Base-by-base conservation (phyloP, 2,797 vertebrate genomes). In the Gymnocypris eckloni region DNA sequence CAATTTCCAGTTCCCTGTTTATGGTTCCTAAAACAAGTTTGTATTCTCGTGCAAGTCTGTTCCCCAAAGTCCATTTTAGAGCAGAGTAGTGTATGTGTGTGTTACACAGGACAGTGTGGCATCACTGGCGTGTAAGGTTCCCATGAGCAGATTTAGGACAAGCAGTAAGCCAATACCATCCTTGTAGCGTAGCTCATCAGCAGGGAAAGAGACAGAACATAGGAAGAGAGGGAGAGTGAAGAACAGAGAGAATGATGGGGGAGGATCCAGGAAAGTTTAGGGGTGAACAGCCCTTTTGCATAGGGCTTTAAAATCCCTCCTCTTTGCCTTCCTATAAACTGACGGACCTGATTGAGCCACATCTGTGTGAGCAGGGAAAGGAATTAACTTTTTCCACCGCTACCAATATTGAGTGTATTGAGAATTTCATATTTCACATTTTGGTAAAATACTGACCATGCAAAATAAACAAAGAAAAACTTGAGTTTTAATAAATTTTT, bases 81-180 rank as follows among this genome's bases (percentile, higher is more conserved):
- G 37, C 45, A 70, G 28, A 28, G 39, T 70, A 52, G 72, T 41
- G 45, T 83, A 41, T 39, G 15, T 43, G 25, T 67, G 54, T 75
- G 72, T 79, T 67, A 37, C 72, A 82, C 69, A 67, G 7, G 45
- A 80, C 61, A 37, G 50, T 78, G 59, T 28, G 13, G n/a, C n/a
- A 28, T 28, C 2, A 28, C 28, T 28, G 28, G 28, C 28, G 22
- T 71, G 41, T 54, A 78, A 69, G 7, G 71, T 64, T 69, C 28
- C 82, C 13, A 81, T 61, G 70, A 75, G 67, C 11, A 67, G 77
- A 84, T 48, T 75, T 77, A 81, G 22, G 66, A 84, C 64, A 81
- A 61, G 41, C 28, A 45, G 71, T 61, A 25, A 54, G 71, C n/a
- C 50, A 80, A 45, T 43, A 79, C 81, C 64, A 70, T 59, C 37